Conservation (phyloP, 2,888 invertebrate genomes). For the Barypeithes pellucidus region DNA sequence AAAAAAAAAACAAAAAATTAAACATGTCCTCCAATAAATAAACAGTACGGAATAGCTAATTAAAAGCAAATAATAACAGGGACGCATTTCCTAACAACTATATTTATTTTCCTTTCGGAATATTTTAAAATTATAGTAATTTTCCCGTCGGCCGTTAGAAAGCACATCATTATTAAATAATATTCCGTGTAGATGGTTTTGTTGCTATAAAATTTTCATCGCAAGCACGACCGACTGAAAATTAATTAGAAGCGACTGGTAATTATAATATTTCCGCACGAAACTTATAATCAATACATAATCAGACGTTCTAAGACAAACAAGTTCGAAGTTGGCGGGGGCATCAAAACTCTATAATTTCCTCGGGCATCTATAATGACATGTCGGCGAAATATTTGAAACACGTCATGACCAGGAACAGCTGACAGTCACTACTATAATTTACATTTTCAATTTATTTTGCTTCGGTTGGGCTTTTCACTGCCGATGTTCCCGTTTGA, state of each 20-base stretch:
- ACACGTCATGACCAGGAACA: conserved; percentile 29
- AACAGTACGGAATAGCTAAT: background rate
- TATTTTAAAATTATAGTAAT: conserved; percentile 4
- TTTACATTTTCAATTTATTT: conserved; percentile 43
- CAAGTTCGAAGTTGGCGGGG: conserved; percentile 33
- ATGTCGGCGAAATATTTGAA: conserved; percentile 40
- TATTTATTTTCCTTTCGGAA: background rate
- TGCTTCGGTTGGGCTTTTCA: conserved; percentile 32
- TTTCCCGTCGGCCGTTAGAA: background rate
- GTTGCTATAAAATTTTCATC: conserved; percentile 19
- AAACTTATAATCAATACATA: conserved; percentile 40
- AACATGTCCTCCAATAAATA: background rate
- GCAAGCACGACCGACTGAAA: conserved; percentile 35
- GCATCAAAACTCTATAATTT: conserved; percentile 37
- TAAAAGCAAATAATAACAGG: conserved; percentile 9
- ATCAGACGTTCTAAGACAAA: conserved; percentile 45
- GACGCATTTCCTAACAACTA: background rate
- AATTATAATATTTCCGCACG: conserved; percentile 39
- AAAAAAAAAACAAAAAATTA: too few relatives aligned
- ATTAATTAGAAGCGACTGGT: conserved; percentile 33
- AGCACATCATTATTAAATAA: conserved; percentile 15
- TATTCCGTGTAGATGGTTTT: background rate
- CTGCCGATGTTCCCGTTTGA: conserved; percentile 21
- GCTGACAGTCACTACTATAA: conserved; percentile 40
- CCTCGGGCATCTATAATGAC: conserved; percentile 27